Evolutionary conservation across 2,113 vertebrate species (phyloP).

Genomic region (Danio rerio): GRCz12tu NC_133180.1:61288001-61288500

Average conservation of each 20-base stretch:
- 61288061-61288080: conserved; percentile 7
- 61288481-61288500: not conserved
- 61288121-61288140: conserved; percentile 42
- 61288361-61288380: not conserved
- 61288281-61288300: not conserved
- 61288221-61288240: not conserved
- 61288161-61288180: conserved; percentile 8
- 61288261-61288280: conserved; percentile 13
- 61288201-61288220: not conserved
- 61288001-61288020: conserved; percentile 28
- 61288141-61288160: conserved; percentile 24
- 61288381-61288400: not conserved
- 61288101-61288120: conserved; percentile 30
- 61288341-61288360: not conserved
- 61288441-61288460: not conserved
- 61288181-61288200: conserved; percentile 16
- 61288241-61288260: conserved; percentile 10
- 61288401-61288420: not conserved
- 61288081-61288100: not conserved
- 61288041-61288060: conserved; percentile 1
- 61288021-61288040: conserved; percentile 10
- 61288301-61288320: not conserved
- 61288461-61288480: not conserved
- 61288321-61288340: not conserved
- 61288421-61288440: not conserved